Evolutionary conservation across 2,113 vertebrate genomes (phyloP), one percentile per base, ranked within the genome.

Genomic region (Microtus richardsoni): DNA sequence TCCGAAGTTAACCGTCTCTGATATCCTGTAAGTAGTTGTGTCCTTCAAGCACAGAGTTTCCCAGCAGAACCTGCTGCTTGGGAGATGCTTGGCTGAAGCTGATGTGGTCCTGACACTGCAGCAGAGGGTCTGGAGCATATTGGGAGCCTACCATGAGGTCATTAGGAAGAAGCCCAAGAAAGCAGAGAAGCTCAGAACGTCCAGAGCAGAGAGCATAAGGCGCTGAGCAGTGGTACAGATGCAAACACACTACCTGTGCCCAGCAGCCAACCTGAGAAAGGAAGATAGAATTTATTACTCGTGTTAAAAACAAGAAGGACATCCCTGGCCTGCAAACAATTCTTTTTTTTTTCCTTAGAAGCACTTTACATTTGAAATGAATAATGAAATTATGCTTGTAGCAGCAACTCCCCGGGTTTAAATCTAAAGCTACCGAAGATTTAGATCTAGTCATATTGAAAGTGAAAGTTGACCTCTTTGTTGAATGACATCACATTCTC

Each of bases 351-450:
- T 54, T 33, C n/a, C 41, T 91, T 91, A 87, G 36, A 92, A 94
- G 22, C 17, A 74, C 39, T 52, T 87, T 79, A 78, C 5, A 68
- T 83, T 94, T n/a, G 68, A 93, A 30, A 79, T 62, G 85, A 41
- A 86, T 14, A 84, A 87, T 79, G n/a, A 97, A 94, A 79, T 47
- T 80, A 91, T 44, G 47, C 22, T 26, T 66, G 12, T 60, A 68
- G n/a, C n/a, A 92, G 52, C 4, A 79, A 24, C 52, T 75, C n/a
- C 85, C 62, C 52, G 41, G 33, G 77, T 86, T 87, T 22, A 84
- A 78, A 74, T 70, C 78, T 49, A 49, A 30, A 78, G 21, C 87
- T 78, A 88, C 49, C n/a, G n/a, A 47, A 84, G 26, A 44, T 44
- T 64, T 84, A 84, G 1, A 66, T 66, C 26, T 66, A 44, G 21